A percentile compares a stretch with the other conserved stretches of the same genome.
These are phyloP conservation scores for Epistrophella euchroma DNA, from an alignment of 2,888 invertebrate genomes.

Conservation along the genomic window DNA sequence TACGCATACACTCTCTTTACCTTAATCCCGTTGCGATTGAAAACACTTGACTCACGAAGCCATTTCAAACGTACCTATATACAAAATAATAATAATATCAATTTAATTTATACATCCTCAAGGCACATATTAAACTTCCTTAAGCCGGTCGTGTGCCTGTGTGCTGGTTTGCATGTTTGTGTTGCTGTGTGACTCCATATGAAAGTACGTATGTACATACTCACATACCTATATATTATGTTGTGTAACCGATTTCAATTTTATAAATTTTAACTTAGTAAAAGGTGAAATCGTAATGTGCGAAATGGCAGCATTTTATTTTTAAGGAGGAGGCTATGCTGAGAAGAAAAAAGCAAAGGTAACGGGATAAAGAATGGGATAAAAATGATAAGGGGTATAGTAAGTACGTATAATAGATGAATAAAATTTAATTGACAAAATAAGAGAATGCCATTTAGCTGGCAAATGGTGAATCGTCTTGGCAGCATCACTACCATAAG, in stretches of 20 bases:
- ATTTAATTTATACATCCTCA: slow-evolving; percentile 20
- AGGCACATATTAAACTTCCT: slow-evolving; percentile 13
- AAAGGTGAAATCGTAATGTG: slow-evolving; percentile 33
- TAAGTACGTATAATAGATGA: no score
- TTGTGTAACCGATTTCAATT: slow-evolving; percentile 57
- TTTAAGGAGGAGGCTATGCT: neutral
- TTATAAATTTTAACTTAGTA: slow-evolving; percentile 51
- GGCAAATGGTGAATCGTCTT: slow-evolving; percentile 15
- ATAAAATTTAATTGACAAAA: slow-evolving; percentile 28
- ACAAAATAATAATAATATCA: slow-evolving; percentile 19
- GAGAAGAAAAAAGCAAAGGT: neutral
- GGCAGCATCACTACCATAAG: neutral
- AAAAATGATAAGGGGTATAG: neutral
- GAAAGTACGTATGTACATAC: neutral
- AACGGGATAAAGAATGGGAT: neutral
- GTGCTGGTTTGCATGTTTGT: no score
- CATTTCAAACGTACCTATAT: neutral
- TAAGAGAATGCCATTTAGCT: slow-evolving; percentile 25
- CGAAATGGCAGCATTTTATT: slow-evolving; percentile 9
- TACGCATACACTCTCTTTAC: slow-evolving; percentile 2
- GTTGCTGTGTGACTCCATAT: neutral
- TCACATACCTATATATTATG: neutral
- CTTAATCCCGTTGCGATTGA: slow-evolving; percentile 18
- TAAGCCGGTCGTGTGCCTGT: neutral
- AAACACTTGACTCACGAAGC: slow-evolving; percentile 13